Evolutionary conservation across 2,888 invertebrate genomes (phyloP), one percentile per base, ranked within the genome.

Genomic region (Thecocarcelia acutangulata): DNA sequence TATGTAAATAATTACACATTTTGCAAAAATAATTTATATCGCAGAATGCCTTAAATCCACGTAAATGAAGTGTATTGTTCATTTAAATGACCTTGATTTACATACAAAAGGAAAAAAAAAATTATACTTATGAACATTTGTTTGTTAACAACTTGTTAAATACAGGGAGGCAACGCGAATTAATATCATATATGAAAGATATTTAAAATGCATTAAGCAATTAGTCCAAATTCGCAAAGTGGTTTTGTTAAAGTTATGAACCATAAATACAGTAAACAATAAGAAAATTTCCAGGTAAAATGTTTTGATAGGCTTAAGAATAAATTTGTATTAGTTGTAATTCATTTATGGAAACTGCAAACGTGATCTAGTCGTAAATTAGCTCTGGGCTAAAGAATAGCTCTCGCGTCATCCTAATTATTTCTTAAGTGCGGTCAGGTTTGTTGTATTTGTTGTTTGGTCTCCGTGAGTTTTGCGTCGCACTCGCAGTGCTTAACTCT

Each of bases 51-150:
- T 66, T 66, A 63, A 63, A 48, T 74, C 21, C 46, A 69, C 37
- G 33, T 33, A 74, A 80, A 69, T 69, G 54, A 50, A 70, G 54
- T 54, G 54, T 48, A 40, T 73, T 63, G 58, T 61, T 40, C 68
- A 63, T 24, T 64, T 37, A 73, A 81, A 73, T 74, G 82, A 37
- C 82, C 74, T 77, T 82, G 82, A 82, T 74, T 78, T 70, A 74
- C 52, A 58, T 58, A 37, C 64, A 56, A 63, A 42, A 59, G 40
- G 44, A 3, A 24, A 28, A 9, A n/a, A 6, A 33, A 33, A 33
- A 21, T n/a, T n/a, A n/a, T n/a, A n/a, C 9, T n/a, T 40, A 42
- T 46, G n/a, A 69, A 68, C 40, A 40, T 21, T 40, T 46, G 3
- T 37, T 40, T 37, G 3, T 11, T 28, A 24, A 63, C 37, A 70